phyloP scores from a whole-genome alignment of 2,888 invertebrate genomes.

The Pterostichus madidus region DNA sequence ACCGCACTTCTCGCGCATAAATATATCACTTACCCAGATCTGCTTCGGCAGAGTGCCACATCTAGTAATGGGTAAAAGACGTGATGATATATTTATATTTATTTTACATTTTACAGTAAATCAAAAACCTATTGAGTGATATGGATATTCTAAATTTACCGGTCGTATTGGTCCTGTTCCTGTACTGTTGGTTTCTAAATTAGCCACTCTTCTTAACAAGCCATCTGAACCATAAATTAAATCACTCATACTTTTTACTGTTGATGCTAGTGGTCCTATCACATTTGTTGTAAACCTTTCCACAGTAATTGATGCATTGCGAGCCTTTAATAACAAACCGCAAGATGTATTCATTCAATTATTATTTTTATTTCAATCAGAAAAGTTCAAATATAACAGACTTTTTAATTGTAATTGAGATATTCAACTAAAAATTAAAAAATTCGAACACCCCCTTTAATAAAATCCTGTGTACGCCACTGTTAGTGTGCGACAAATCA shows the following conservation, averaged over 20 bases:
- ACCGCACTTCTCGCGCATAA: no score
- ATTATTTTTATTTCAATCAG: constrained; percentile 59
- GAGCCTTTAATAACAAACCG: constrained; percentile 74
- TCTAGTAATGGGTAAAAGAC: no score
- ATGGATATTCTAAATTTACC: constrained; percentile 8
- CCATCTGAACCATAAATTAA: constrained; percentile 69
- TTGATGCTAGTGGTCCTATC: constrained; percentile 70
- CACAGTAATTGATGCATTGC: constrained; percentile 75
- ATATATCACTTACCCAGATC: no score
- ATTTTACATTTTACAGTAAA: neutral
- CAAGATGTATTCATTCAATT: constrained; percentile 27
- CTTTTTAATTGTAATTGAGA: neutral
- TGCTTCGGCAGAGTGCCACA: no score
- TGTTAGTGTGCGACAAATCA: no score
- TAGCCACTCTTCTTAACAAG: constrained; percentile 68
- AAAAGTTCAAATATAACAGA: constrained; percentile 26
- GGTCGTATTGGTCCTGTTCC: constrained; percentile 15
- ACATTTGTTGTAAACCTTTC: constrained; percentile 72
- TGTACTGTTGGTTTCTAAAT: constrained; percentile 70
- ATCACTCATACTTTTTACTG: constrained; percentile 71
- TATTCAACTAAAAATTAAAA: no score
- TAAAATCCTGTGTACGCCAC: no score
- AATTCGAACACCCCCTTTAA: no score
- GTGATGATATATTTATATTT: no score
- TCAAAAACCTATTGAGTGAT: neutral